phyloP scores from a whole-genome alignment of 2,797 vertebrate species.

The Hydrophis major region DNA sequence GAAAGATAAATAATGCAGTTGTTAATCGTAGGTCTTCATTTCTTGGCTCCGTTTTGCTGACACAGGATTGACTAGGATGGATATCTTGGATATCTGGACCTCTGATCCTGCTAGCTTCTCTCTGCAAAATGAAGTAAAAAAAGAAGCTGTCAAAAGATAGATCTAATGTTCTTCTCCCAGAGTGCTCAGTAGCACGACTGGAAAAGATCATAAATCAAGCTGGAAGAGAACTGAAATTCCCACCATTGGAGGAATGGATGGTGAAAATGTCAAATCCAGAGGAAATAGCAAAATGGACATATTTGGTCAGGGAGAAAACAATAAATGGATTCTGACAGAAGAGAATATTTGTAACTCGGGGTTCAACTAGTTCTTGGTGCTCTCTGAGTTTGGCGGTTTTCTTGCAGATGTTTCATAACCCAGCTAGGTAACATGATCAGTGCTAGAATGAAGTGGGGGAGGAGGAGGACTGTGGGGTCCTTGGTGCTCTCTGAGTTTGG shows the following conservation, averaged over 20 bases:
- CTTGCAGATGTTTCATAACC: no score
- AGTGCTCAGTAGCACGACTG: no score
- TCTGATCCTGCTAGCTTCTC: neutral
- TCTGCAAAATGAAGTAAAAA: neutral
- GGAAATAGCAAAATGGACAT: neutral
- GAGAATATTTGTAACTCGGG: no score
- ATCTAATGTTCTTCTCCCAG: neutral
- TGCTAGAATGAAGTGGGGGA: no score
- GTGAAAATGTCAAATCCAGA: neutral
- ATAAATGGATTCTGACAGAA: neutral
- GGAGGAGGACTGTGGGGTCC: no score
- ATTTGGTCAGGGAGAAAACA: neutral
- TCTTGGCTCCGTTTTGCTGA: neutral
- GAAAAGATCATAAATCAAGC: neutral
- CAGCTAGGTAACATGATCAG: no score
- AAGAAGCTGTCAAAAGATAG: neutral
- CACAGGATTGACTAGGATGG: no score
- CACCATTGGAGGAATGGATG: neutral
- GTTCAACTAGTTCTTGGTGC: no score
- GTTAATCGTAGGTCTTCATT: fast-evolving
- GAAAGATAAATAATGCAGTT: neutral
- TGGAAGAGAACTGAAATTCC: neutral
- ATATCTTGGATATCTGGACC: neutral
- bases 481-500: no score
- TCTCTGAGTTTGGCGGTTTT: no score